These are phyloP conservation scores for Thysanoteuthis rhombus DNA, from an alignment of 2,888 invertebrate genomes.

Conservation along the genomic window DNA sequence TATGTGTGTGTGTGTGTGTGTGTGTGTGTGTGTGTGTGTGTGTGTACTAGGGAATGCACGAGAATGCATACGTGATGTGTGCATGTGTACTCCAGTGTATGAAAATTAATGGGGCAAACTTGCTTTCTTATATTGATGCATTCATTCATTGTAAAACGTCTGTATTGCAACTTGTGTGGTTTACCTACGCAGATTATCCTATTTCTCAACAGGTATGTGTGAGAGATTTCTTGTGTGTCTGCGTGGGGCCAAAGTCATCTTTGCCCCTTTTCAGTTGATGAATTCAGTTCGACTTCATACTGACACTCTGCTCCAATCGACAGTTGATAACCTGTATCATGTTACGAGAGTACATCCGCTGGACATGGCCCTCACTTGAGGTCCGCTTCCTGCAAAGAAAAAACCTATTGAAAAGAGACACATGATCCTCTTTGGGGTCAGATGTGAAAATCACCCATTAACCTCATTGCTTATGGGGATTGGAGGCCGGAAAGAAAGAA, in stretches of 20 bases:
- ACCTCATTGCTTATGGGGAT: background rate
- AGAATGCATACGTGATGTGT: background rate
- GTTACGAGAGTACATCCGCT: background rate
- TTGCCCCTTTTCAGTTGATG: background rate
- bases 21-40: background rate
- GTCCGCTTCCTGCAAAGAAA: constrained; percentile 12
- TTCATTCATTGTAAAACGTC: background rate
- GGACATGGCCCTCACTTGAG: constrained; percentile 12
- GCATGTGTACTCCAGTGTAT: background rate
- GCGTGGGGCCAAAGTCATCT: background rate
- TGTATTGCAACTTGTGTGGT: too few species aligned
- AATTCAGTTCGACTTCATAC: background rate
- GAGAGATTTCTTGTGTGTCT: background rate
- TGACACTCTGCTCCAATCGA: constrained; percentile 12
- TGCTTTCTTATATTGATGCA: background rate
- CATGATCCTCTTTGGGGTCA: background rate
- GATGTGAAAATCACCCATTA: constrained; percentile 12
- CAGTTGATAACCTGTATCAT: background rate
- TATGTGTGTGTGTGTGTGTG: background rate
- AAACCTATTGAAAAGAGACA: background rate
- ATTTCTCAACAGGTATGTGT: background rate
- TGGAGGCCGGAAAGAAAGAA: background rate
- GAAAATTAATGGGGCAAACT: background rate
- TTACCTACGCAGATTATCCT: background rate
- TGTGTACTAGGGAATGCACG: background rate